Conservation (phyloP, 2,888 invertebrate genomes). For the Cheilosia pagana region DNA sequence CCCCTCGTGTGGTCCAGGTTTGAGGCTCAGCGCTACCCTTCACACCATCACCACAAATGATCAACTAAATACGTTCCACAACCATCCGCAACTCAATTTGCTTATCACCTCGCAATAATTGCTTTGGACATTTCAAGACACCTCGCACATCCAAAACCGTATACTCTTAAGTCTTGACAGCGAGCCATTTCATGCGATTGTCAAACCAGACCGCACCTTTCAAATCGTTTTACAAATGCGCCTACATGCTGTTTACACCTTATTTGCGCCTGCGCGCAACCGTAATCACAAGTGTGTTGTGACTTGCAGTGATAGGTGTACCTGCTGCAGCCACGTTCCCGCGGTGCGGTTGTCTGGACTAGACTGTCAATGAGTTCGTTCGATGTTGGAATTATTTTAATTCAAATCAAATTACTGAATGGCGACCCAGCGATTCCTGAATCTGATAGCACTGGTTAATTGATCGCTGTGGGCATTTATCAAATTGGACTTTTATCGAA, state of each 20-base stretch:
- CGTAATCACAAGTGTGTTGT: slow-evolving; percentile 18
- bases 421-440: slow-evolving; percentile 41
- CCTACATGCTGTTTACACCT: slow-evolving; percentile 24
- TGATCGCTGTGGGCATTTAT: slow-evolving; percentile 40
- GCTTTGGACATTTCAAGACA: slow-evolving; percentile 1
- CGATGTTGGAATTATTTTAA: slow-evolving; percentile 33
- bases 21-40: too few species aligned
- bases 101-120: slow-evolving; percentile 23
- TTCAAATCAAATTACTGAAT: slow-evolving; percentile 38
- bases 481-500: slow-evolving; percentile 32
- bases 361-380: slow-evolving; percentile 46
- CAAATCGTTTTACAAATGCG: slow-evolving; percentile 28
- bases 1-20: too few species aligned
- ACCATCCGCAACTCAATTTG: slow-evolving; percentile 1
- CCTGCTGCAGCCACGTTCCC: slow-evolving; percentile 8
- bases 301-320: neutral
- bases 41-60: too few species aligned
- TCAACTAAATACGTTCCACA: too few species aligned
- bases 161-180: neutral
- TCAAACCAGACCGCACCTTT: slow-evolving; percentile 22
- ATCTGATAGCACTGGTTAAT: slow-evolving; percentile 47
- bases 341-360: slow-evolving; percentile 16
- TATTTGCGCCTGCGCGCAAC: slow-evolving; percentile 10
- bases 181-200: slow-evolving; percentile 2
- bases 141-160: neutral